Base-by-base conservation (phyloP, 1,140 invertebrate genomes). In the Eurosta solidaginis region DNA sequence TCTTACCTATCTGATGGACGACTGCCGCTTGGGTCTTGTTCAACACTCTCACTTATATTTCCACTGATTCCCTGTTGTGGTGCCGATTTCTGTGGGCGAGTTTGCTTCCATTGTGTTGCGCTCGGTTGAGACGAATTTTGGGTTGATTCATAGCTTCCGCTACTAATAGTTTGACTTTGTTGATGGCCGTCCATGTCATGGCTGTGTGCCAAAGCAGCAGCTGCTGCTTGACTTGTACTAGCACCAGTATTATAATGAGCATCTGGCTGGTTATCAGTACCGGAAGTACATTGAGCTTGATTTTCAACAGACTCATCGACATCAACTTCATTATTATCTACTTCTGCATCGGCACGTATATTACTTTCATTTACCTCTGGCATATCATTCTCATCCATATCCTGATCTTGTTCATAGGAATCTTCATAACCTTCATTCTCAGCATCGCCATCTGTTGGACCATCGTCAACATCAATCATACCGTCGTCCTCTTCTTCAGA, bases 1-100 rank as follows among this genome's bases (percentile, higher is more conserved):
- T 10, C 78, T 76, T 81, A 91, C 90, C 95, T 96, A 88, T 97
- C 96, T 73, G 91, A 93, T 81, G 96, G 90, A 77, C 95, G 89
- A 4, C 95, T 94, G 36, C 95, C 92, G 42, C 81, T 81, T 0
- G 80, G 77, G 83, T 94, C 96, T 82, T 96, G 94, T 82, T 93
- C 74, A 3, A 25, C 44, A 22, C 27, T 75, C 27, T 78, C 92
- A 52, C 89, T 89, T 88, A 89, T 20, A 83, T 89, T 87, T 86
- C 86, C 82, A 84, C 49, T 27, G 42, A 74, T 25, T 12, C 63
- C 76, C 20, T 80, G 79, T 33, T 77, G 79, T 12, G 73, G 45
- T 25, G 78, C 80, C 7, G 47, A 52, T 75, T 52, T 79, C 76
- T 80, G 78, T 52, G 81, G 78, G 1, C 81, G 33, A 40, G 44